phyloP scores from a whole-genome alignment of 2,113 vertebrate genomes.

The Xiphias gladius region DNA sequence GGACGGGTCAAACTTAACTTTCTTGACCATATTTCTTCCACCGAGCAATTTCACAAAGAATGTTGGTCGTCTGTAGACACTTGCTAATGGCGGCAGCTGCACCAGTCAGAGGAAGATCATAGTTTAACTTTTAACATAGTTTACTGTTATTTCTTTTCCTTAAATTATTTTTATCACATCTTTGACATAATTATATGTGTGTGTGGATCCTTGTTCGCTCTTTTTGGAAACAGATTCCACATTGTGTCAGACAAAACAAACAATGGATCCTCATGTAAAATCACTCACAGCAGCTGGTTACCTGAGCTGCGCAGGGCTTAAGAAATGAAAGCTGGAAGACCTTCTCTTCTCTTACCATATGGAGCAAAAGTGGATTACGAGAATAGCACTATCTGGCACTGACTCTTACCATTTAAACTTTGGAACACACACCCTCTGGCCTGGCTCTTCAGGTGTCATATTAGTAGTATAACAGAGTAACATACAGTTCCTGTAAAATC shows the following conservation, averaged over 20 bases:
- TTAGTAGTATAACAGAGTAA: neutral
- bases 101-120: neutral
- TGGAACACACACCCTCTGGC: neutral
- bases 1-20: slow-evolving; percentile 21
- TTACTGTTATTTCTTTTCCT: neutral
- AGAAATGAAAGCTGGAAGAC: slow-evolving; percentile 45
- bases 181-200: neutral
- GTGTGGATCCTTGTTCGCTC: neutral
- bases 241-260: slow-evolving; percentile 25
- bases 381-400: slow-evolving; percentile 18
- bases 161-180: neutral
- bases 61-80: neutral
- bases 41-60: slow-evolving; percentile 13
- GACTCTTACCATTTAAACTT: slow-evolving; percentile 22
- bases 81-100: neutral
- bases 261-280: neutral
- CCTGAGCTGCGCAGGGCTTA: slow-evolving; percentile 31
- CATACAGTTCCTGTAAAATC: neutral
- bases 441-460: neutral
- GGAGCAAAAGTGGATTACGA: slow-evolving; percentile 73
- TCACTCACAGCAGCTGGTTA: slow-evolving; percentile 10
- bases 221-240: slow-evolving; percentile 11
- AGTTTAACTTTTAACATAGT: neutral
- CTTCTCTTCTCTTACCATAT: slow-evolving; percentile 65
- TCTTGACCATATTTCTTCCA: slow-evolving; percentile 11